Base-by-base conservation (phyloP, 2,888 invertebrate species). In the Leptopilina drosophilae region DNA sequence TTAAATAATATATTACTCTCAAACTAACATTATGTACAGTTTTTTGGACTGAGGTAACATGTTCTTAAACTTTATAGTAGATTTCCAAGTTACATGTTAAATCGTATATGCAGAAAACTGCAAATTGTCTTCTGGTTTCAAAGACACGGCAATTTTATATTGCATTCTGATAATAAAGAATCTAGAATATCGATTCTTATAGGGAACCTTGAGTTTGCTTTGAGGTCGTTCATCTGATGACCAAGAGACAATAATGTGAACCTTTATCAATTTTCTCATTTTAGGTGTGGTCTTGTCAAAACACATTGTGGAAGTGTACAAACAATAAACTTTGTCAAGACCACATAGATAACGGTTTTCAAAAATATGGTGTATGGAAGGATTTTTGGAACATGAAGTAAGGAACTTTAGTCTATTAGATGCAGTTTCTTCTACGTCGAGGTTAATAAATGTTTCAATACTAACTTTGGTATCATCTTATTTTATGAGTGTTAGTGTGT, bases 201-300 rank as follows among this genome's bases (percentile, higher is more conserved):
- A 67, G 20, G 26, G 67, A 67, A 20, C 20, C 20, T 15, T 67
- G 49, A 49, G 49, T 42, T 1, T 49, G 11, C 4, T 53, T 69
- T 33, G 7, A 53, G 14, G 53, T 53, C 53, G 26, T 69, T 53
- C 33, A 69, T 69, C 69, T 69, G 53, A 69, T 33, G 49, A 14
- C 33, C 11, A 69, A 49, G 78, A 73, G 81, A 78, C 80, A 81
- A 67, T 26, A 59, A n/a, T 7, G 64, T 77, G 69, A 49, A 77
- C 76, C 53, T 56, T 77, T 33, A 65, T 26, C 77, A 73, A 73
- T 79, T 67, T 73, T 26, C 69, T 78, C 77, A 81, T 87, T 87
- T 89, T 88, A 88, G 89, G 89, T 88, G 89, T 85, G 82, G 84
- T 84, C 84, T 81, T 87, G 89, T 89, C 88, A 89, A 87, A 42